Conservation (phyloP, 2,797 vertebrate genomes). For the Periparus ater region DNA sequence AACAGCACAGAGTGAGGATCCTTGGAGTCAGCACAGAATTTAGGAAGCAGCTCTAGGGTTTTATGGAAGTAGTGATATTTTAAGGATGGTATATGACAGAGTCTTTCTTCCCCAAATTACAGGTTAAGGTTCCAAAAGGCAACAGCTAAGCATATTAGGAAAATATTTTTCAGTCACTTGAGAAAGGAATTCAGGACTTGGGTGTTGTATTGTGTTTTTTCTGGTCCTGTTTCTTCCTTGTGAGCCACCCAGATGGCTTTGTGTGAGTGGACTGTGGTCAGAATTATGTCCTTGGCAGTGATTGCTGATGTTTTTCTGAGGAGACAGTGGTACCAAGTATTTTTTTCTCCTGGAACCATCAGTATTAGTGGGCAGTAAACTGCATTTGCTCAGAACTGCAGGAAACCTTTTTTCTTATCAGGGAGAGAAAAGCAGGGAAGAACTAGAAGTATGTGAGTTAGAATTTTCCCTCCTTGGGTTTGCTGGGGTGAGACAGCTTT, state of each 20-base stretch:
- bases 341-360: not conserved
- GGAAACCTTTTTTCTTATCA: not conserved
- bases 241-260: not conserved
- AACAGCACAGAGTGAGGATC: not conserved
- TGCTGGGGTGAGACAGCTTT: not conserved
- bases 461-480: not conserved
- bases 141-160: not conserved
- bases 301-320: not conserved
- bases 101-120: not conserved
- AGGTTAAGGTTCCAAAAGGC: not conserved
- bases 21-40: not conserved
- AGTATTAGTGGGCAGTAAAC: not conserved
- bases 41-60: not conserved
- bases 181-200: not conserved
- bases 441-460: not conserved
- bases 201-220: not conserved
- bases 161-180: not conserved
- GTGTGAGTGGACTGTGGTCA: not conserved
- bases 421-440: not conserved
- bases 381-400: not conserved
- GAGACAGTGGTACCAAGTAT: not conserved
- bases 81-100: not conserved
- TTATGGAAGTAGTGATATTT: not conserved
- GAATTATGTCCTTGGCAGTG: not conserved
- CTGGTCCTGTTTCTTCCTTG: not conserved